Evolutionary conservation across 2,797 vertebrate genomes (phyloP), one percentile per base, ranked within the genome.

Genomic region (Vultur gryphus): DNA sequence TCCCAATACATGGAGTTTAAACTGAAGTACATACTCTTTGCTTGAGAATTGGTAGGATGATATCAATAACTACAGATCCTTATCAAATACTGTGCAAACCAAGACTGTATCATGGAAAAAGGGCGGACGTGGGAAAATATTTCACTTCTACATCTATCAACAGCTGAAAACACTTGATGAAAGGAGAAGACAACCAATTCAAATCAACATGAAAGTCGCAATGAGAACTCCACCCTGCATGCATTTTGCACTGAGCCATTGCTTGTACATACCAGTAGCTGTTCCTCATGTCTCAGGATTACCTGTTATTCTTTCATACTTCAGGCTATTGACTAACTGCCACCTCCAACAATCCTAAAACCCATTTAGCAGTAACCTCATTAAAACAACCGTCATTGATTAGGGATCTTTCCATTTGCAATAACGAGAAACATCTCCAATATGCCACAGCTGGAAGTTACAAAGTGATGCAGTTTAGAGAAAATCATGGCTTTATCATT

Each of bases 191-290:
- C 25, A 70, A 80, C 7, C 20, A 78, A 57, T 75, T 72, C 62
- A 70, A 86, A 87, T 15, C 23, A 49, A 39, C 29, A 35, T 18
- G 16, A 67, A 94, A 84, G 55, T 18, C 1, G 1, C 54, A 31
- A 18, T 4, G 25, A 76, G 44, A 84, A 43, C 43, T 71, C 18
- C 33, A 29, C 11, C 13, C 11, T 1, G 5, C 0, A 0, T 26
- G 16, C 19, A 61, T 2, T 46, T 39, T n/a, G 61, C 28, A 49
- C 58, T 8, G 7, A 70, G 44, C n/a, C 33, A 33, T 21, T 23
- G 24, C 62, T 81, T 59, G 48, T 33, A 48, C 18, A 12, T 28
- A 58, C 25, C 54, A 61, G 26, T 5, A 58, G 33, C 71, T 46
- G 15, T 28, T 82, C 39, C 39, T 79, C 43, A 20, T 13, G 8